Base-by-base conservation (phyloP, 1,140 invertebrate genomes). In the Drosophila athabasca region DNA sequence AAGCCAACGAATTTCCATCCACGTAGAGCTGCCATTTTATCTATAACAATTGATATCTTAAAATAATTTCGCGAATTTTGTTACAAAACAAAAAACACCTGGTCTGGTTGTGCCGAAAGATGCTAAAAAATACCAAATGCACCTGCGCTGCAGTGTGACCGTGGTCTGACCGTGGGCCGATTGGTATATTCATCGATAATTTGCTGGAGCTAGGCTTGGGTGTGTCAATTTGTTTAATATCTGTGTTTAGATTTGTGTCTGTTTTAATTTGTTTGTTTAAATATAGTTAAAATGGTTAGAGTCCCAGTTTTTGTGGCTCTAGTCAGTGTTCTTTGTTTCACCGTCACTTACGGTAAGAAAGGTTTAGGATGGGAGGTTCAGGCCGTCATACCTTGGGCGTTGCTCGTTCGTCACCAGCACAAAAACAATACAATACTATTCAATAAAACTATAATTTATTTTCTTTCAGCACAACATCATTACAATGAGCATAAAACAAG, bases 1-100 rank as follows among this genome's bases (percentile, higher is more conserved):
- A 95, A 93, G 11, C 91, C 90, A 22, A 72, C 91, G 78, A 94
- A 95, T 77, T 93, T 93, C 94, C 94, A 95, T 13, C 94, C 95
- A 66, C 73, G 92, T 44, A 94, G 80, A 22, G 75, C 68, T 48
- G 81, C 79, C 91, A 92, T 93, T 64, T 62, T 75, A 31, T 43
- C 82, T 87, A 13, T 4, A 55, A 46, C 1, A 75, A 29, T 49
- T 35, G 2, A 39, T n/a, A 26, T 3, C 4, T 70, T 19, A 50
- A 29, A 13, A 26, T 29, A 9, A 35, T 49, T 49, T 35, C n/a
- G 8, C 24, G 24, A 46, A 48, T 66, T 51, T 54, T 64, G 70
- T 65, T 82, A 74, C 49, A 82, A 83, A 83, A 79, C 64, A 79
- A 64, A 75, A 69, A 69, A 66, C 80, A 82, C 75, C 79, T 82